These are phyloP conservation scores for Platyscapa corneri DNA, from an alignment of 1,140 invertebrate genomes.

Conservation along the genomic window DNA sequence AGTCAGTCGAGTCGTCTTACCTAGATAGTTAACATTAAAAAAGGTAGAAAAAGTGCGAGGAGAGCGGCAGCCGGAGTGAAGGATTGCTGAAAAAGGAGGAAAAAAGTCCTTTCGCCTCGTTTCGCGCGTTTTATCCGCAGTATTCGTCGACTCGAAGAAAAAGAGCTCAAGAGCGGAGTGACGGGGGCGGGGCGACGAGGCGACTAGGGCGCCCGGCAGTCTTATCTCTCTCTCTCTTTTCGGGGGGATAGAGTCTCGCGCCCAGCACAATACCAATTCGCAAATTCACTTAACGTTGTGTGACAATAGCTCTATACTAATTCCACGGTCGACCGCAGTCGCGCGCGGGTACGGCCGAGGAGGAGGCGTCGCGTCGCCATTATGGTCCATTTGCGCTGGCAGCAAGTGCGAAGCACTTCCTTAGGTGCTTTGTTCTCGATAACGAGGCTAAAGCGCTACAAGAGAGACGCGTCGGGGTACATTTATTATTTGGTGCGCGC, in stretches of 20 bases:
- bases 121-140: neutral
- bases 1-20: neutral
- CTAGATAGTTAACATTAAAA: conserved; percentile 1
- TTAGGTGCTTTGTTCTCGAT: conserved; percentile 63
- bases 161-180: neutral
- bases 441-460: conserved; percentile 63
- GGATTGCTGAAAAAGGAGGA: neutral
- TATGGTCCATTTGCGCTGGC: conserved; percentile 60
- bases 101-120: neutral
- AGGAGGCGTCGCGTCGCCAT: conserved; percentile 43
- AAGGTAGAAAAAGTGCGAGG: conserved; percentile 4
- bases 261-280: conserved; percentile 13
- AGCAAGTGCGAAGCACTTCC: conserved; percentile 62
- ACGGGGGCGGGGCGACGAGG: too few relatives aligned
- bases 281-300: conserved; percentile 45
- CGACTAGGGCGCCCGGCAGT: neutral
- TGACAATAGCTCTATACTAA: conserved; percentile 60
- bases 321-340: conserved; percentile 66
- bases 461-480: conserved; percentile 53
- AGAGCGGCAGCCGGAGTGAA: neutral
- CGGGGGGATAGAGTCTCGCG: neutral
- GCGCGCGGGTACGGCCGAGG: conserved; percentile 48
- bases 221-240: conserved; percentile 19
- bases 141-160: conserved; percentile 9
- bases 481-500: conserved; percentile 59